A percentile compares a stretch with the other conserved stretches of the same genome.
Conservation (phyloP, 92 coral and sea anemone species). For the Parazoanthus darwini region DNA sequence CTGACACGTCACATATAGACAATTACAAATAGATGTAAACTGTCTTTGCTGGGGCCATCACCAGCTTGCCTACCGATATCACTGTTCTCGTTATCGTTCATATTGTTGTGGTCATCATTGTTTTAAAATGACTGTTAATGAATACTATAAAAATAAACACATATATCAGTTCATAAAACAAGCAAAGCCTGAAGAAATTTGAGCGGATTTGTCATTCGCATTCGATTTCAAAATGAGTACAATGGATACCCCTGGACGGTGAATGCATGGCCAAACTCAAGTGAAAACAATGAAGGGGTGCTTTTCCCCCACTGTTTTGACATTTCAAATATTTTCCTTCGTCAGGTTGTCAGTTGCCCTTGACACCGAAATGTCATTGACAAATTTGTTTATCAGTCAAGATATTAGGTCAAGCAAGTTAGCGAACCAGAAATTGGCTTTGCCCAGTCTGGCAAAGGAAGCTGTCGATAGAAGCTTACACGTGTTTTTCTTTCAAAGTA, state of each 20-base stretch:
- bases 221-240: no score
- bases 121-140: no score
- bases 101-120: no score
- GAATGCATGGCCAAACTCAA: no score
- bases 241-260: no score
- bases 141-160: no score
- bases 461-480: conserved; percentile 20
- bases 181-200: no score
- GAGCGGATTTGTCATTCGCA: no score
- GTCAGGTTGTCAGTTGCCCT: conserved; percentile 11
- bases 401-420: conserved; percentile 30
- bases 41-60: no score
- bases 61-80: no score
- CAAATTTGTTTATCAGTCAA: conserved; percentile 27
- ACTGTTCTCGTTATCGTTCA: no score
- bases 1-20: not conserved
- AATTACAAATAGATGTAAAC: not conserved
- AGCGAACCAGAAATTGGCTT: not conserved
- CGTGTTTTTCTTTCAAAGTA: conserved; percentile 18
- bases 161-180: no score
- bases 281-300: not conserved
- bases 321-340: not conserved
- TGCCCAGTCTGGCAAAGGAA: conserved; percentile 14
- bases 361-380: conserved; percentile 5
- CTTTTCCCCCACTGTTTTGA: not conserved